Evolutionary conservation across 2,113 vertebrate genomes (phyloP).

Genomic region (Ardeotis arabs): DNA sequence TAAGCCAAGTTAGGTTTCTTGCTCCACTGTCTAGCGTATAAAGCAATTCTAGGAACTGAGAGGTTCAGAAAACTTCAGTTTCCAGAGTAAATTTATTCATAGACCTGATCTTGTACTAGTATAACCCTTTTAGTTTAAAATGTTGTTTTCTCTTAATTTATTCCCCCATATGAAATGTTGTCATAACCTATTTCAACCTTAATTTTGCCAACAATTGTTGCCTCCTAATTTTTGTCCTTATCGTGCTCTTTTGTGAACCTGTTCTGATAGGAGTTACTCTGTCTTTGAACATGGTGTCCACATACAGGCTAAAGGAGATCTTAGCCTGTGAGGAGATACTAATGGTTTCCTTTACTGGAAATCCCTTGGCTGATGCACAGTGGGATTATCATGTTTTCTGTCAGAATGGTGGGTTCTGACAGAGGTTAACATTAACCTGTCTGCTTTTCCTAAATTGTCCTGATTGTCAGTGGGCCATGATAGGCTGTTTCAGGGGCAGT

Average conservation of each 20-base stretch:
- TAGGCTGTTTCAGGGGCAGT: neutral
- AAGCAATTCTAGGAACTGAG: neutral
- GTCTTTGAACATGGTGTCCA: neutral
- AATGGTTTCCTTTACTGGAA: neutral
- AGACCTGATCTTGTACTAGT: neutral
- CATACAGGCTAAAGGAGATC: neutral
- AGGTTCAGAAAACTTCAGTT: neutral
- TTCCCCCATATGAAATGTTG: neutral
- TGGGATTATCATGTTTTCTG: neutral
- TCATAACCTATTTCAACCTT: neutral
- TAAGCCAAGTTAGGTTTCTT: neutral
- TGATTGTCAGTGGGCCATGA: neutral
- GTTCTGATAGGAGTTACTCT: neutral
- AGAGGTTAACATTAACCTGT: neutral
- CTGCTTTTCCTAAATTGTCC: neutral
- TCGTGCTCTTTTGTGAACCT: fast-evolving
- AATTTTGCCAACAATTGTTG: neutral
- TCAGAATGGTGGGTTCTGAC: neutral
- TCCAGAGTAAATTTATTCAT: neutral
- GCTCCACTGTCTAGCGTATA: neutral
- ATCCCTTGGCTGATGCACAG: neutral
- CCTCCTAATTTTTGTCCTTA: neutral
- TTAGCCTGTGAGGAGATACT: neutral
- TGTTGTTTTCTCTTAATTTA: neutral
- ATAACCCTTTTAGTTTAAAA: neutral